Conservation (phyloP, 1,140 invertebrate species). For the Drosophila sproati region DNA sequence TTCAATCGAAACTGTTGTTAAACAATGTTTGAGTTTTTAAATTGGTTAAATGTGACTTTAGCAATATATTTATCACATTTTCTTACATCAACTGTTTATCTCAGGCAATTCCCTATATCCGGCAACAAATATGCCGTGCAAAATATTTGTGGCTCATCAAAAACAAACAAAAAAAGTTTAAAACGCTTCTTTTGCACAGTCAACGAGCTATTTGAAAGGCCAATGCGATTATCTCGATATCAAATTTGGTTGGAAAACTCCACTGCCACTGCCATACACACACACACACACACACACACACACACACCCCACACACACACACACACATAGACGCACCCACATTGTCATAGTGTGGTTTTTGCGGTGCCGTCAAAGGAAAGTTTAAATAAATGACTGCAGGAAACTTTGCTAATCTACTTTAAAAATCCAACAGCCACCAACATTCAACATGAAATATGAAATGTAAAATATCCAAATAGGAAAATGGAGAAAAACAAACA, state of each 20-base stretch:
- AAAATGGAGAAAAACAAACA: slow-evolving; percentile 1
- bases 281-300: not conserved
- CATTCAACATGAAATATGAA: slow-evolving; percentile 45
- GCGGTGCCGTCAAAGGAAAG: slow-evolving; percentile 36
- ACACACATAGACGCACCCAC: not conserved
- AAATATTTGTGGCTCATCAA: slow-evolving; percentile 5
- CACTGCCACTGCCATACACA: too few species aligned
- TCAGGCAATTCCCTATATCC: not conserved
- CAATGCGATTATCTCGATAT: slow-evolving; percentile 54
- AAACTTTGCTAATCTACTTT: slow-evolving; percentile 74
- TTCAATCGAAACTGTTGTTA: slow-evolving; percentile 3
- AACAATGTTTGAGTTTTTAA: not conserved
- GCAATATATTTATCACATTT: not conserved
- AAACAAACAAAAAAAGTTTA: not conserved
- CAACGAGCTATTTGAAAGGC: slow-evolving; percentile 22
- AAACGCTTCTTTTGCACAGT: slow-evolving; percentile 10
- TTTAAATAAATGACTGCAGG: slow-evolving; percentile 69
- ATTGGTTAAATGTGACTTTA: not conserved
- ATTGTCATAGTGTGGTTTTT: slow-evolving; percentile 11
- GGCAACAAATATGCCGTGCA: not conserved
- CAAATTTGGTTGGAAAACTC: slow-evolving; percentile 27
- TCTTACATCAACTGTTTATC: not conserved
- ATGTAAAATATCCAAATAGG: slow-evolving; percentile 20
- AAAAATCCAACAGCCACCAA: slow-evolving; percentile 40
- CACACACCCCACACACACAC: not conserved